Percentiles rank a stretch among this genome's conserved stretches.
Conservation (phyloP, 2,888 invertebrate species). For the Agonopterix subpropinquella region DNA sequence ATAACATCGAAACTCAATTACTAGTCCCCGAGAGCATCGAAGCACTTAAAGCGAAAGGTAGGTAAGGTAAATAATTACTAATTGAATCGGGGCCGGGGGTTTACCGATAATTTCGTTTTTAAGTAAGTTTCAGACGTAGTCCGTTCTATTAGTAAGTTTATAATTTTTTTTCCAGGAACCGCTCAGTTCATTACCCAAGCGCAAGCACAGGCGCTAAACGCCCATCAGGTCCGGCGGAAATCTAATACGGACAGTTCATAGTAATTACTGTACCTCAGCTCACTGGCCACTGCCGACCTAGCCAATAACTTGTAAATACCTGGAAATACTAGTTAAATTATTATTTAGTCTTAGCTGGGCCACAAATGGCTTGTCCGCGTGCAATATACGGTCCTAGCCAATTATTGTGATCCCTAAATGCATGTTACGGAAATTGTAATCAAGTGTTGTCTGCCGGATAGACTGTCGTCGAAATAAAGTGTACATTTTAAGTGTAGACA, state of each 20-base stretch:
- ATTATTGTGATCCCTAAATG: constrained; percentile 2
- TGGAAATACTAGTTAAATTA: constrained; percentile 2
- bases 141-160: neutral
- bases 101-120: too few relatives aligned
- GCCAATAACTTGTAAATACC: constrained; percentile 7
- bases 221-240: constrained; percentile 66
- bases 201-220: constrained; percentile 54
- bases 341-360: constrained; percentile 1
- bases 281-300: constrained; percentile 35
- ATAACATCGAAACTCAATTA: too few relatives aligned
- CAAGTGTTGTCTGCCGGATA: neutral
- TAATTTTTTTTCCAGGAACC: constrained; percentile 38
- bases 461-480: neutral
- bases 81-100: too few relatives aligned
- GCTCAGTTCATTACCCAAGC: constrained; percentile 64
- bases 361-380: neutral
- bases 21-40: too few relatives aligned
- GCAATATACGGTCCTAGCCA: constrained; percentile 1
- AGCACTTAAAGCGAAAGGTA: too few relatives aligned
- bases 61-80: too few relatives aligned
- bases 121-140: too few relatives aligned
- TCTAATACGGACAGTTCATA: constrained; percentile 71
- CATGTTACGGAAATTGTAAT: neutral
- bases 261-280: constrained; percentile 29
- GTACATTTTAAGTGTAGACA: too few relatives aligned